These are phyloP conservation scores for Drosophila willistoni DNA, from an alignment of 1,140 invertebrate species.

Conservation along the genomic window DNA sequence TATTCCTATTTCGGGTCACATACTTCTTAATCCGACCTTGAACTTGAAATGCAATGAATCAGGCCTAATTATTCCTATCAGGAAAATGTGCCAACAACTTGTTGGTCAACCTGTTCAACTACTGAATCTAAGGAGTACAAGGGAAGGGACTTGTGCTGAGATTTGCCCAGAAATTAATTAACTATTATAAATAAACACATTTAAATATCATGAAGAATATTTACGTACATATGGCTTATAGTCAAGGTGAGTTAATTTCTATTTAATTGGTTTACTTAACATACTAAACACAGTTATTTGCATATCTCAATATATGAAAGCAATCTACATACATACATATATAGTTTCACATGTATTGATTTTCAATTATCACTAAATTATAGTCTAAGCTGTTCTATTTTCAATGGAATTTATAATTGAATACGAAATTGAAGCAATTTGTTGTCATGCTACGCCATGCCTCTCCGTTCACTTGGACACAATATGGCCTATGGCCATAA, in stretches of 20 bases:
- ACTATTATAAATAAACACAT: not conserved
- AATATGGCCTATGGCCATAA: not conserved
- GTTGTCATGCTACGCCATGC: not conserved
- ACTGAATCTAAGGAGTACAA: too few relatives aligned
- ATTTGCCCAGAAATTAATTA: not conserved
- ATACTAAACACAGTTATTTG: too few relatives aligned
- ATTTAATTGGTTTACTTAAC: too few relatives aligned
- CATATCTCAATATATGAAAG: not conserved
- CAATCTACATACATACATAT: not conserved
- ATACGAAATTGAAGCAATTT: conserved; percentile 4
- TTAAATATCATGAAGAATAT: not conserved
- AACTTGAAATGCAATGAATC: too few relatives aligned
- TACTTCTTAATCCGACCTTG: too few relatives aligned
- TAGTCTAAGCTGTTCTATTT: not conserved
- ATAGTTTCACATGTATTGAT: not conserved
- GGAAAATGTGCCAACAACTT: too few relatives aligned
- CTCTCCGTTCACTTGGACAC: not conserved
- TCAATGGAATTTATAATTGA: conserved; percentile 5
- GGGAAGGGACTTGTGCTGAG: too few relatives aligned
- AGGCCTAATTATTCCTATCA: too few relatives aligned
- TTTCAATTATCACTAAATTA: conserved; percentile 2
- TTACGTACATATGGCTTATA: not conserved
- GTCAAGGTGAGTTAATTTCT: too few relatives aligned
- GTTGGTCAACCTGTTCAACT: too few relatives aligned
- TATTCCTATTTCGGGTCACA: too few relatives aligned